These are phyloP conservation scores for Gadus macrocephalus DNA, from an alignment of 2,113 vertebrate species.

Conservation along the genomic window DNA sequence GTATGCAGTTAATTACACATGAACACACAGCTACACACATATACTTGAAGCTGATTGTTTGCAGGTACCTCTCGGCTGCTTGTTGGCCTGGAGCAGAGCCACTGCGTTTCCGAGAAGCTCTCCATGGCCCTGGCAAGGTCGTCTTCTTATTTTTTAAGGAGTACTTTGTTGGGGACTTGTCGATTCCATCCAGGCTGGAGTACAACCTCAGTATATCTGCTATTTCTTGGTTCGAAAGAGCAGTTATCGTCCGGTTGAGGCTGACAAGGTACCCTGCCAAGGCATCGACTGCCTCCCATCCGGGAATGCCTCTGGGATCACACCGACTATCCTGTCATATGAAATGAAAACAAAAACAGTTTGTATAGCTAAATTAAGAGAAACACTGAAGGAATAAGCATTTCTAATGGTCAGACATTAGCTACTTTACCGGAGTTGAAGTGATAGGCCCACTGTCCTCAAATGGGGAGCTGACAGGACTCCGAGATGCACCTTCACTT, in stretches of 20 bases:
- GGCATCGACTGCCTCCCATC: background rate
- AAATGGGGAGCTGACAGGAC: no score
- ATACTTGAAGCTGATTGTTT: background rate
- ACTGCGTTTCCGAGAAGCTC: background rate
- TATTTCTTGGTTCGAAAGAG: constrained; percentile 11
- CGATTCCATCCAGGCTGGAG: constrained; percentile 9
- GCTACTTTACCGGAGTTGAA: no score
- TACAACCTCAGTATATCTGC: constrained; percentile 19
- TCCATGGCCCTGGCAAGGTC: background rate
- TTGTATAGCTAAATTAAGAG: no score
- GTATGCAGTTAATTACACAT: background rate
- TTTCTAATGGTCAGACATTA: no score
- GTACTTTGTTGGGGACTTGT: constrained; percentile 11
- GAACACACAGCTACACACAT: background rate
- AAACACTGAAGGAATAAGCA: no score
- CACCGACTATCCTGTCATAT: background rate
- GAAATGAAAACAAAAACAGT: background rate
- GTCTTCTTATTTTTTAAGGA: background rate
- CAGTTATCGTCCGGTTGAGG: constrained; percentile 24
- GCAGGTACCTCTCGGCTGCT: constrained; percentile 2
- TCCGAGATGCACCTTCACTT: no score
- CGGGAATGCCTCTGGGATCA: constrained; percentile 24
- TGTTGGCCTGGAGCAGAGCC: background rate
- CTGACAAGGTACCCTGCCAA: constrained; percentile 18
- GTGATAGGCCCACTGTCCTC: no score